phyloP scores from a whole-genome alignment of 2,888 invertebrate species.

The Drosophila neonasuta region DNA sequence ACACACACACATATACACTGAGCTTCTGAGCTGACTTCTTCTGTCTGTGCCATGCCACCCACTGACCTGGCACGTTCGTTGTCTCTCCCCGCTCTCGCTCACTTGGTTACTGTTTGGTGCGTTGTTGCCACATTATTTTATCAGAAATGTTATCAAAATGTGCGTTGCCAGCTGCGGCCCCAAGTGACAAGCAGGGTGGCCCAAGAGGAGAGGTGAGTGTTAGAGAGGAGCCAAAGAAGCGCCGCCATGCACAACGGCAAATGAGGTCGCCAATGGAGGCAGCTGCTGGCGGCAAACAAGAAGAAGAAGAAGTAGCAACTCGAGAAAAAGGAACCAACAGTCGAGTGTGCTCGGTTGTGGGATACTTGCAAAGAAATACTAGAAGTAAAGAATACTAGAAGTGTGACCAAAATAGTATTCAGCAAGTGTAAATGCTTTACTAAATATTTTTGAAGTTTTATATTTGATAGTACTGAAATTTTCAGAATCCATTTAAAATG shows the following conservation, averaged over 20 bases:
- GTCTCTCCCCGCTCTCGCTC: constrained; percentile 1
- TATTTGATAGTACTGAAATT: too few species aligned
- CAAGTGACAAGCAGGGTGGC: constrained; percentile 23
- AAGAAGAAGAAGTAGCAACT: constrained; percentile 30
- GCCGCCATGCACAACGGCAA: constrained; percentile 32
- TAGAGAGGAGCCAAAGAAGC: constrained; percentile 24
- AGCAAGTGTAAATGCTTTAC: too few species aligned
- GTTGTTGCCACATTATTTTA: constrained; percentile 77
- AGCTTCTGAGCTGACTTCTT: constrained; percentile 37
- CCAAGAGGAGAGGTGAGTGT: not conserved
- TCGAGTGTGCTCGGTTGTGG: not conserved
- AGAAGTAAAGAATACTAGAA: too few species aligned
- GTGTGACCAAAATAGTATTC: too few species aligned
- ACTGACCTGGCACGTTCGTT: constrained; percentile 73
- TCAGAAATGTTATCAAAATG: constrained; percentile 76
- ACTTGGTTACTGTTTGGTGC: constrained; percentile 41
- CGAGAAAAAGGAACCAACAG: not conserved
- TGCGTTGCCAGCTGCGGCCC: constrained; percentile 73
- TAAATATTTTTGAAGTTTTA: too few species aligned
- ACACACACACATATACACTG: constrained; percentile 32
- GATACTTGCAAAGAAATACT: not conserved
- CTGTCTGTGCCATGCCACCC: constrained; percentile 68
- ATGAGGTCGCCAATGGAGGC: constrained; percentile 64
- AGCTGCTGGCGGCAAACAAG: constrained; percentile 20
- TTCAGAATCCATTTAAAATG: too few species aligned